phyloP scores from a whole-genome alignment of 2,888 invertebrate species.

The Helobdella robusta region DNA sequence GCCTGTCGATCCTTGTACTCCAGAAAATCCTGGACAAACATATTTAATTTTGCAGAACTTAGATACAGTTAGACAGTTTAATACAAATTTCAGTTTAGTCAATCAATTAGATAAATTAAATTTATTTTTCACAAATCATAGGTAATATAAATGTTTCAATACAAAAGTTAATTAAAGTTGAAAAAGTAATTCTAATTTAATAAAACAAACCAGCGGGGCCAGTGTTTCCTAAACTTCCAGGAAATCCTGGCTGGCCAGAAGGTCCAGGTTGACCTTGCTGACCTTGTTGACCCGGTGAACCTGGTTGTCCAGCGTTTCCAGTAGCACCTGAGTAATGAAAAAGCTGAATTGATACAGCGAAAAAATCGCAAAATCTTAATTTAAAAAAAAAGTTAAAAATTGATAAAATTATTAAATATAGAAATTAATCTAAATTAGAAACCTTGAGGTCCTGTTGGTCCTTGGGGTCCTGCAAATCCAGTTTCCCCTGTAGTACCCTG shows the following conservation, averaged over 20 bases:
- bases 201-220: no score
- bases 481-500: slow-evolving; percentile 26
- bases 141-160: slow-evolving; percentile 18
- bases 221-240: no score
- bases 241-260: no score
- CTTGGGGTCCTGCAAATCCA: slow-evolving; percentile 16
- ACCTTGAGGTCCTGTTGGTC: slow-evolving; percentile 13
- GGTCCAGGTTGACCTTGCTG: slow-evolving; percentile 8
- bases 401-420: no score
- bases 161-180: no score
- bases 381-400: no score
- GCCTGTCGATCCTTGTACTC: slow-evolving; percentile 27
- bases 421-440: no score
- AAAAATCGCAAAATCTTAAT: no score
- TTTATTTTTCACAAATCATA: not conserved
- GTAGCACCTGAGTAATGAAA: no score
- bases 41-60: not conserved
- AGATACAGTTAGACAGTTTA: not conserved
- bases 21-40: slow-evolving; percentile 22
- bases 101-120: not conserved
- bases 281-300: slow-evolving; percentile 19
- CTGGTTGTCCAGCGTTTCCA: slow-evolving; percentile 14
- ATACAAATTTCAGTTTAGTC: not conserved
- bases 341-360: no score
- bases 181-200: no score